Conservation (phyloP, 2,888 invertebrate genomes). For the Sesia apiformis region DNA sequence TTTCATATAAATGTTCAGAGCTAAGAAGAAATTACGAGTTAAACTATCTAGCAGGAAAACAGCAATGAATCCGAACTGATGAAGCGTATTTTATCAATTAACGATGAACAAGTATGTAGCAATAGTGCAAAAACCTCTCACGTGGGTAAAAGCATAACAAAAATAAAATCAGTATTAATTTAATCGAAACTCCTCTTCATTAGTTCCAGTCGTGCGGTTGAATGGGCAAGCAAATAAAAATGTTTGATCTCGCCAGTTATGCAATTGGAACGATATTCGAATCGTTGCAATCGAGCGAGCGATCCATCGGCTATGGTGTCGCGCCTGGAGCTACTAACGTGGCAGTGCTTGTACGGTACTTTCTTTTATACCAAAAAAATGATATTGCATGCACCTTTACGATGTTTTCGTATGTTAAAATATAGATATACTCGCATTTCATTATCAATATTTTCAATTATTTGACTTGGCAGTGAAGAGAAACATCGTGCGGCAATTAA, state of each 20-base stretch:
- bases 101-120: slow-evolving; percentile 29
- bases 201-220: slow-evolving; percentile 64
- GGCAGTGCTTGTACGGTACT: background rate
- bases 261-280: slow-evolving; percentile 55
- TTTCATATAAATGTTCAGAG: too few relatives aligned
- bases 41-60: slow-evolving; percentile 2
- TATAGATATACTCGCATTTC: too few relatives aligned
- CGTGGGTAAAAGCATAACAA: slow-evolving; percentile 37
- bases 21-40: too few relatives aligned
- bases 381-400: too few relatives aligned
- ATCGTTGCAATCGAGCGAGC: slow-evolving; percentile 46
- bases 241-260: slow-evolving; percentile 64
- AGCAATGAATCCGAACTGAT: slow-evolving; percentile 34
- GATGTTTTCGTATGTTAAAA: too few relatives aligned
- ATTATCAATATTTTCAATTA: too few relatives aligned
- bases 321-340: slow-evolving; percentile 4
- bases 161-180: slow-evolving; percentile 63
- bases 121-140: slow-evolving; percentile 34
- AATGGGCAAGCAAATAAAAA: slow-evolving; percentile 68
- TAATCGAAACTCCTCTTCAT: slow-evolving; percentile 68
- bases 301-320: slow-evolving; percentile 29
- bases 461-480: too few relatives aligned
- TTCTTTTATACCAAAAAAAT: too few relatives aligned
- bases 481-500: too few relatives aligned
- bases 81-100: slow-evolving; percentile 49